Percentiles rank a stretch among this genome's conserved stretches.
phyloP scores from a whole-genome alignment of 2,113 vertebrate species.

The Oryzias javanicus region DNA sequence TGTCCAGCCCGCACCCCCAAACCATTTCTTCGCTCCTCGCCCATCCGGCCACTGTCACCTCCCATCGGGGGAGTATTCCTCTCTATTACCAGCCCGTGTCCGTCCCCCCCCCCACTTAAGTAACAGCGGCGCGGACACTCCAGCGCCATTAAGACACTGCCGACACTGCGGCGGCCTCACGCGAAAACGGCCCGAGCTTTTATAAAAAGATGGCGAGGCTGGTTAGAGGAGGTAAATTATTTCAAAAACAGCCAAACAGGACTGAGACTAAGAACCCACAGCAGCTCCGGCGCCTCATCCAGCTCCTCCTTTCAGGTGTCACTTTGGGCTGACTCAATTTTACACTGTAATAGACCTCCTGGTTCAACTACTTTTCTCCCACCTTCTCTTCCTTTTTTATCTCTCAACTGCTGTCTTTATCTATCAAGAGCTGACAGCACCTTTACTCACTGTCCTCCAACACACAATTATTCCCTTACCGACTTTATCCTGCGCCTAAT shows the following conservation, averaged over 20 bases:
- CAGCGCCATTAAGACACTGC: constrained; percentile 70
- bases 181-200: constrained; percentile 46
- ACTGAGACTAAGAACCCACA: constrained; percentile 47
- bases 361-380: constrained; percentile 65
- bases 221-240: constrained; percentile 78
- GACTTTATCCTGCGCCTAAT: constrained; percentile 68
- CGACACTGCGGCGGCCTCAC: constrained; percentile 29
- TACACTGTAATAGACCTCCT: constrained; percentile 79
- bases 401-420: constrained; percentile 54
- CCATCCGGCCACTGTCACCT: constrained; percentile 56
- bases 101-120: constrained; percentile 69
- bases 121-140: constrained; percentile 75
- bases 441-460: constrained; percentile 38
- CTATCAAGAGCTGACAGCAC: constrained; percentile 57
- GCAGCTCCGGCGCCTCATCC: constrained; percentile 11
- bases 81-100: constrained; percentile 71
- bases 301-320: constrained; percentile 66
- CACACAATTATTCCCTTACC: constrained; percentile 51
- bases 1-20: constrained; percentile 14
- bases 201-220: constrained; percentile 74
- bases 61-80: constrained; percentile 64
- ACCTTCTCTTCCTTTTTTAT: constrained; percentile 52
- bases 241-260: constrained; percentile 68
- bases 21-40: constrained; percentile 36
- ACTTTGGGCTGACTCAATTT: constrained; percentile 78